Conservation (phyloP, 2,797 vertebrate species). For the Notamacropus eugenii region DNA sequence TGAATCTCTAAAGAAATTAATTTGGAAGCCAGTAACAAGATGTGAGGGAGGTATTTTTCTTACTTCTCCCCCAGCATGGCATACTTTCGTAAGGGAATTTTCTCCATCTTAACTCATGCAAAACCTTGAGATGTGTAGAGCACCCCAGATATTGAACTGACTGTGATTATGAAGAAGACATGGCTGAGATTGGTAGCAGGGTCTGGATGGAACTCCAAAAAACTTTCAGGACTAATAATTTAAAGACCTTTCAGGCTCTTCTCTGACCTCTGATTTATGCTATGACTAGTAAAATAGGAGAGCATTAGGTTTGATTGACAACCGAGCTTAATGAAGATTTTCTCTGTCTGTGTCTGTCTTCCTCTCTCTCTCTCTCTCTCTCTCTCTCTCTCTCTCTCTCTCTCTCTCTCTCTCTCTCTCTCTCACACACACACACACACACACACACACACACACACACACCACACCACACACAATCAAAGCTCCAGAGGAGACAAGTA, state of each 20-base stretch:
- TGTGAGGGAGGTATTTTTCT: not conserved
- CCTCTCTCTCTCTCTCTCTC: not conserved
- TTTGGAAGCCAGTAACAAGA: not conserved
- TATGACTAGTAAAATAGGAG: not conserved
- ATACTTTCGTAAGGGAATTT: not conserved
- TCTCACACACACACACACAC: not conserved
- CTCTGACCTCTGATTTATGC: not conserved
- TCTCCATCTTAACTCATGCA: not conserved
- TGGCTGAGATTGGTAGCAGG: not conserved
- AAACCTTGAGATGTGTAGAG: not conserved
- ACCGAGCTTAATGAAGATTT: not conserved
- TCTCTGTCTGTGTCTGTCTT: not conserved
- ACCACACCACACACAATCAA: too few relatives aligned
- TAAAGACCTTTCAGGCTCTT: not conserved
- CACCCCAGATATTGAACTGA: not conserved
- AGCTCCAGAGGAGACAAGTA: not conserved
- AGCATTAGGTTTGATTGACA: not conserved
- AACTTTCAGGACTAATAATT: not conserved
- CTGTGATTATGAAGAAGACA: not conserved
- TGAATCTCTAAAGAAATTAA: not conserved
- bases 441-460: not conserved
- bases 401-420: too few relatives aligned
- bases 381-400: too few relatives aligned
- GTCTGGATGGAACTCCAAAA: not conserved
- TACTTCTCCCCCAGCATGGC: not conserved